phyloP scores from a whole-genome alignment of 2,797 vertebrate species.

The Girardinus metallicus region DNA sequence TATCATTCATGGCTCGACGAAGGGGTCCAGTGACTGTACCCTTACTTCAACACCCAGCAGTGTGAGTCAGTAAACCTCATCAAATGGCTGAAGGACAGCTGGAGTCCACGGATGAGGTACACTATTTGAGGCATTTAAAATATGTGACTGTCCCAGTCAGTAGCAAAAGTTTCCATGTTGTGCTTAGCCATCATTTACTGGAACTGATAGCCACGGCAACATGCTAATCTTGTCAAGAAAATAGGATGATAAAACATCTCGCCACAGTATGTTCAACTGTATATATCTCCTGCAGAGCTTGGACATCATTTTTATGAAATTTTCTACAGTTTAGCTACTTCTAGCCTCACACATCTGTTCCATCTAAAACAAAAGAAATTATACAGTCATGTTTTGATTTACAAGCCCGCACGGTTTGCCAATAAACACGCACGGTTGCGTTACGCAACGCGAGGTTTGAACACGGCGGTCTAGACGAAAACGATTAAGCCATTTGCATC shows the following conservation, averaged over 20 bases:
- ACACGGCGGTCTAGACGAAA: conserved; percentile 13
- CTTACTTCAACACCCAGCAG: neutral
- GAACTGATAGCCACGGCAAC: conserved; percentile 6
- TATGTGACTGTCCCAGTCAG: conserved; percentile 44
- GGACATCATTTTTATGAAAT: conserved; percentile 29
- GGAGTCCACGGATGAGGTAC: conserved; percentile 39
- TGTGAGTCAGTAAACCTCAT: conserved; percentile 29
- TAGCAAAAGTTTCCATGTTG: conserved; percentile 12
- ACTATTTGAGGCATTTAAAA: conserved; percentile 50
- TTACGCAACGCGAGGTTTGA: conserved; percentile 47
- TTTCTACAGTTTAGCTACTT: conserved; percentile 44
- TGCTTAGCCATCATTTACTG: conserved; percentile 34
- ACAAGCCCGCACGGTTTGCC: conserved; percentile 65
- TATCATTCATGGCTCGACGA: neutral
- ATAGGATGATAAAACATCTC: conserved; percentile 1
- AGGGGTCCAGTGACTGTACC: conserved; percentile 21
- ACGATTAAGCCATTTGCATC: conserved; percentile 42
- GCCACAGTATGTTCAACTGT: conserved; percentile 9
- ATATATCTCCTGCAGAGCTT: conserved; percentile 24
- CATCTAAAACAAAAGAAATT: conserved; percentile 71
- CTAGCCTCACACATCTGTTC: conserved; percentile 52
- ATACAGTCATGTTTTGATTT: conserved; percentile 65
- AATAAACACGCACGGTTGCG: conserved; percentile 73
- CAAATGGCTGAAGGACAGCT: conserved; percentile 48
- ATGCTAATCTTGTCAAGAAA: neutral